These are phyloP conservation scores for Gadopsis bispinosus DNA, from an alignment of 2,797 vertebrate species.

Conservation along the genomic window DNA sequence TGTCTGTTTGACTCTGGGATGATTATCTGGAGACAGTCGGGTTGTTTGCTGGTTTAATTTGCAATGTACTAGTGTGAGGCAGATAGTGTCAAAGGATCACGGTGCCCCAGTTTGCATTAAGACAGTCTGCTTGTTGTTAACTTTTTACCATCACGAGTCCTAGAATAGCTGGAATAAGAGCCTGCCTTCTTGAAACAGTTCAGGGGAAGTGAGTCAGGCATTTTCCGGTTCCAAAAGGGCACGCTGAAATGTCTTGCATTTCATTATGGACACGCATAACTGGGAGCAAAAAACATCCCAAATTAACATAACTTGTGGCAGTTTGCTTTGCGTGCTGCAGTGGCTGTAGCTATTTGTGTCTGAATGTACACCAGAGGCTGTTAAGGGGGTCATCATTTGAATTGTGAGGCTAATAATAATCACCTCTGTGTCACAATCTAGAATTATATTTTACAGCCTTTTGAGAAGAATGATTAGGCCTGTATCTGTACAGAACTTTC, in stretches of 20 bases:
- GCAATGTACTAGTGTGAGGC: not conserved
- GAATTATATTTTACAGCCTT: not conserved
- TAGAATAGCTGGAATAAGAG: constrained; percentile 10
- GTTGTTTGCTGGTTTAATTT: constrained; percentile 1
- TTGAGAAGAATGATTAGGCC: not conserved
- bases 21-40: not conserved
- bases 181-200: constrained; percentile 26
- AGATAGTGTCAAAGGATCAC: not conserved
- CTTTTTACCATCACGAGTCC: constrained; percentile 16
- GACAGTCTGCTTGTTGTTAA: not conserved
- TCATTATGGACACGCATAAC: constrained; percentile 54
- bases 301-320: constrained; percentile 52
- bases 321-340: constrained; percentile 26
- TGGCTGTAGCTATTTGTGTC: constrained; percentile 27
- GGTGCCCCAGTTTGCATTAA: constrained; percentile 9
- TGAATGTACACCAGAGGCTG: constrained; percentile 24
- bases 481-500: not conserved
- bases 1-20: constrained; percentile 5
- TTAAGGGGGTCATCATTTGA: constrained; percentile 33
- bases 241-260: constrained; percentile 62
- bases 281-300: constrained; percentile 25
- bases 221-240: constrained; percentile 58
- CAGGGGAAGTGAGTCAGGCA: not conserved
- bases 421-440: not conserved
- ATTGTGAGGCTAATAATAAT: constrained; percentile 20